Evolutionary conservation across 2,888 invertebrate species (phyloP), one percentile per base, ranked within the genome.

Genomic region (Drosophila algonquin): DNA sequence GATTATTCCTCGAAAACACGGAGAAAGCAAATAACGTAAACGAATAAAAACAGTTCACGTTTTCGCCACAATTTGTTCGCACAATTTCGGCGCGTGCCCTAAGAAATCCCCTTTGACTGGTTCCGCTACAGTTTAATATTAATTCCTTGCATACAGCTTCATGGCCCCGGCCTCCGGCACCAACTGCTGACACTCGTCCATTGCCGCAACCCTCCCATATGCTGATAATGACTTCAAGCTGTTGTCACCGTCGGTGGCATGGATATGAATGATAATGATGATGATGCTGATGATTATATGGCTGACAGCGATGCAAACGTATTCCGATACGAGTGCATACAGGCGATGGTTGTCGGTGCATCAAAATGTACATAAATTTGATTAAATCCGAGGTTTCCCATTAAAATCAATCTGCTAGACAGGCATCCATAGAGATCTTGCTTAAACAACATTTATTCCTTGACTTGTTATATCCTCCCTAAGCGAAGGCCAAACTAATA

Each of bases 111-210:
- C 16, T 54, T 65, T 30, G 30, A 21, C 14, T n/a, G 40, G 14
- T 46, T 40, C 30, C 40, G n/a, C n/a, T 45, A 57, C 47, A 46
- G 21, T 63, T 78, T 64, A 51, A 35, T 63, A 68, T 73, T 69
- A 75, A 61, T 75, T 65, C 63, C 47, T 44, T 53, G 62, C 71
- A 63, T 86, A 77, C 86, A 76, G 88, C 76, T 80, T 88, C 72
- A 56, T 76, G 71, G 73, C 65, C 63, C 63, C 58, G 69, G 77
- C 86, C 67, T 65, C 59, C 69, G 72, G 70, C 51, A 44, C 62
- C 69, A 83, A 62, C 48, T 45, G 27, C 47, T 47, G 45, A 6
- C 14, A 9, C 21, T 24, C 47, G n/a, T 8, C 18, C 16, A 12
- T 10, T 12, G 32, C 32, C 10, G 32, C 40, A 14, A 16, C 58